phyloP scores from a whole-genome alignment of 92 coral and sea anemone genomes.

The Zoanthus solanderi region DNA sequence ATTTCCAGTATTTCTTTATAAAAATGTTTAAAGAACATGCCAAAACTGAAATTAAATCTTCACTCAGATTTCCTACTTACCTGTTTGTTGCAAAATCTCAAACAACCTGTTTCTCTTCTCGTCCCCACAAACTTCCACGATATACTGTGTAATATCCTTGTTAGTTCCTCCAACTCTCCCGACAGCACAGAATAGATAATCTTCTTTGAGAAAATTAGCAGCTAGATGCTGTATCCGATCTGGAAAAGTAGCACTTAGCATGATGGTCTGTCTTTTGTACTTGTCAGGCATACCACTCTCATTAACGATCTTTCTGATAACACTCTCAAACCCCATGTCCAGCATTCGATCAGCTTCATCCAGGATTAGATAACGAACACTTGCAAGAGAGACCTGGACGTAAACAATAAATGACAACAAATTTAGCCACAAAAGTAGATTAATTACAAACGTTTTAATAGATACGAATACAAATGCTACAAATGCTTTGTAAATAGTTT shows the following conservation, averaged over 20 bases:
- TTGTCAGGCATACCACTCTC: slow-evolving; percentile 79
- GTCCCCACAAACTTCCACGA: slow-evolving; percentile 70
- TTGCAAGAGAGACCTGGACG: slow-evolving; percentile 75
- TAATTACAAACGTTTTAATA: too few species aligned
- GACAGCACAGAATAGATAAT: slow-evolving; percentile 88
- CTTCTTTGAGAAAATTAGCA: slow-evolving; percentile 84
- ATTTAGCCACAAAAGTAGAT: too few species aligned
- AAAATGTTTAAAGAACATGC: too few species aligned
- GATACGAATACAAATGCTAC: too few species aligned
- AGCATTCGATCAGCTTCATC: slow-evolving; percentile 99
- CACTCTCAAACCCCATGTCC: slow-evolving; percentile 95
- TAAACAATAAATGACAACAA: too few species aligned
- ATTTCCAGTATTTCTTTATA: too few species aligned
- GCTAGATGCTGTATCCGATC: slow-evolving; percentile 95
- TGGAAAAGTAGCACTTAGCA: slow-evolving; percentile 99
- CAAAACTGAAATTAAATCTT: too few species aligned
- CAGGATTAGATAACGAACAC: slow-evolving; percentile 80
- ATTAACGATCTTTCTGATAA: slow-evolving; percentile 77
- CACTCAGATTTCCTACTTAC: slow-evolving; percentile 46
- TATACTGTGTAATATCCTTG: slow-evolving; percentile 81
- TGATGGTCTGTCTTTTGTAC: slow-evolving; percentile 85
- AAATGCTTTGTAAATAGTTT: too few species aligned
- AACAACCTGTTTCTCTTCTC: slow-evolving; percentile 84
- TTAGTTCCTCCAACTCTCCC: slow-evolving; percentile 96
- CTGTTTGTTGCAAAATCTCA: slow-evolving; percentile 84